A percentile compares a stretch with the other conserved stretches of the same genome.
These are phyloP conservation scores for Eupithecia abbreviata DNA, from an alignment of 2,888 invertebrate species.

Conservation along the genomic window DNA sequence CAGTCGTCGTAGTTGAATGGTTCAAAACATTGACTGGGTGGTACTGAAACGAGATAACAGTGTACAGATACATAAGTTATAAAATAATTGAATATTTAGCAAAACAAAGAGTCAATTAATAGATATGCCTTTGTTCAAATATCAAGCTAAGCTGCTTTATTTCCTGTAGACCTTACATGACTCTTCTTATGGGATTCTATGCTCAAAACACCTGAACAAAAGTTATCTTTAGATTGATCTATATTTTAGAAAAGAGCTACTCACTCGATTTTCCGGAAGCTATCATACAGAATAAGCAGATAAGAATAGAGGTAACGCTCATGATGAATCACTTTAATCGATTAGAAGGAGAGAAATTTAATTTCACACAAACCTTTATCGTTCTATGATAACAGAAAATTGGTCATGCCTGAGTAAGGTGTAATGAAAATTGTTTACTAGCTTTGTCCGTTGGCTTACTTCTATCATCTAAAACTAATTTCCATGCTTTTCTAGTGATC, in stretches of 20 bases:
- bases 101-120: neutral
- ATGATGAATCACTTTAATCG: slow-evolving; percentile 2
- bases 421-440: neutral
- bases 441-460: neutral
- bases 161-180: too few species aligned
- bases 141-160: too few species aligned
- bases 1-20: slow-evolving; percentile 72
- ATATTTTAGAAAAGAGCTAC: neutral
- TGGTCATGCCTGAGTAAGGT: neutral
- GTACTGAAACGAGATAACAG: slow-evolving; percentile 51
- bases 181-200: neutral
- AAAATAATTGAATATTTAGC: neutral
- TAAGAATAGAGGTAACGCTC: slow-evolving; percentile 22
- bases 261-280: neutral
- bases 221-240: neutral
- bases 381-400: neutral
- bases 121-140: too few species aligned
- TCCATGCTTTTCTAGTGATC: neutral
- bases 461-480: neutral
- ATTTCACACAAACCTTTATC: neutral
- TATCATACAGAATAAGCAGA: slow-evolving; percentile 13
- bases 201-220: neutral
- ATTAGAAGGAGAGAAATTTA: neutral
- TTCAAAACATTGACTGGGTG: slow-evolving; percentile 64
- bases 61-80: neutral